phyloP scores from a whole-genome alignment of 2,888 invertebrate species.

The Ormyrus nitidulus region DNA sequence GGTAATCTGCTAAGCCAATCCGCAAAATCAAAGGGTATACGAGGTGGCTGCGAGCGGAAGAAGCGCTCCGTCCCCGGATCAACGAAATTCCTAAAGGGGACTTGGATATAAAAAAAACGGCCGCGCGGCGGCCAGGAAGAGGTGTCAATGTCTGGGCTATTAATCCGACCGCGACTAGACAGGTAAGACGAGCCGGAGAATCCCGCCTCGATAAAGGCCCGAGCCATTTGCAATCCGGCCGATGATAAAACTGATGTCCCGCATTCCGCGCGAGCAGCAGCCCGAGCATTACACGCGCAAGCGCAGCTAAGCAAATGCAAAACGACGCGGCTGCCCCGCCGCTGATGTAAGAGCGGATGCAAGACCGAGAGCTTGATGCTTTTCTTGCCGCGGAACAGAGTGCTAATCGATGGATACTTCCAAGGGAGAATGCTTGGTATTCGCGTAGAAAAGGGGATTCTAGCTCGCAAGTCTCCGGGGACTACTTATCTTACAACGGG shows the following conservation, averaged over 20 bases:
- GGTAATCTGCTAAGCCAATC: conserved; percentile 13
- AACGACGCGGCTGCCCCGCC: conserved; percentile 17
- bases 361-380: neutral
- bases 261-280: conserved; percentile 42
- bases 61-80: neutral
- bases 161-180: conserved; percentile 52
- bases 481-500: no score
- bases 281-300: neutral
- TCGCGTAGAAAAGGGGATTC: no score
- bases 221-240: conserved; percentile 14
- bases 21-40: neutral
- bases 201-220: conserved; percentile 25
- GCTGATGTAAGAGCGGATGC: neutral
- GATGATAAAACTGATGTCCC: neutral
- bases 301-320: conserved; percentile 13
- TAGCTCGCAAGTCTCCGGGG: no score
- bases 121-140: conserved; percentile 10
- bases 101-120: neutral
- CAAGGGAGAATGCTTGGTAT: no score
- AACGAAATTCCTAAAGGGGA: conserved; percentile 7
- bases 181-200: conserved; percentile 40
- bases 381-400: neutral
- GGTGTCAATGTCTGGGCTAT: conserved; percentile 54
- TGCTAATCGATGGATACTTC: neutral
- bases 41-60: conserved; percentile 2